Evolutionary conservation across 2,797 vertebrate species (phyloP).

Genomic region (Halcyon chelicuti): DNA sequence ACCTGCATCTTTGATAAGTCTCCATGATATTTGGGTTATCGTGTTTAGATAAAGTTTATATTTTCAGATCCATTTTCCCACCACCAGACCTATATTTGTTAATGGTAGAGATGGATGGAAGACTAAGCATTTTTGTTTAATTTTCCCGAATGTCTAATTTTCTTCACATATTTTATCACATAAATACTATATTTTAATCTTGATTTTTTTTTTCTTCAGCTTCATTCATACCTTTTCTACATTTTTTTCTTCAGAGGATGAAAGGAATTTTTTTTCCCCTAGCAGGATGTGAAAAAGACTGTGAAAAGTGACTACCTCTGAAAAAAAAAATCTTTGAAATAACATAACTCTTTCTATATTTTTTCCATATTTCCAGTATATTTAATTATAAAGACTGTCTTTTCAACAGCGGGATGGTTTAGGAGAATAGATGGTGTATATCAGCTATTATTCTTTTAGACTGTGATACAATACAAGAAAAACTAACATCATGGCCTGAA

Average conservation of each 20-base stretch:
- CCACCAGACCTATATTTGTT: neutral
- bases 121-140: neutral
- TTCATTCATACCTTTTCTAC: neutral
- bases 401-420: neutral
- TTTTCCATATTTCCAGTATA: neutral
- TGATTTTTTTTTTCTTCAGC: neutral
- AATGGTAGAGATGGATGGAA: neutral
- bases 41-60: neutral
- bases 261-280: neutral
- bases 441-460: neutral
- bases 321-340: neutral
- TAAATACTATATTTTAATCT: neutral
- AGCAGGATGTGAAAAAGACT: neutral
- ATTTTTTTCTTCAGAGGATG: neutral
- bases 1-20: neutral
- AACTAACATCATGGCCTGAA: neutral
- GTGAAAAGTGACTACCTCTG: neutral
- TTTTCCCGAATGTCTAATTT: neutral
- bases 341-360: neutral
- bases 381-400: neutral
- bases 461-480: neutral
- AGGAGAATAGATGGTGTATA: neutral
- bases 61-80: neutral
- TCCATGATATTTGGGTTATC: neutral
- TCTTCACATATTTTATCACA: neutral